These are phyloP conservation scores for Osmerus eperlanus DNA, from an alignment of 2,113 vertebrate genomes.

Conservation along the genomic window DNA sequence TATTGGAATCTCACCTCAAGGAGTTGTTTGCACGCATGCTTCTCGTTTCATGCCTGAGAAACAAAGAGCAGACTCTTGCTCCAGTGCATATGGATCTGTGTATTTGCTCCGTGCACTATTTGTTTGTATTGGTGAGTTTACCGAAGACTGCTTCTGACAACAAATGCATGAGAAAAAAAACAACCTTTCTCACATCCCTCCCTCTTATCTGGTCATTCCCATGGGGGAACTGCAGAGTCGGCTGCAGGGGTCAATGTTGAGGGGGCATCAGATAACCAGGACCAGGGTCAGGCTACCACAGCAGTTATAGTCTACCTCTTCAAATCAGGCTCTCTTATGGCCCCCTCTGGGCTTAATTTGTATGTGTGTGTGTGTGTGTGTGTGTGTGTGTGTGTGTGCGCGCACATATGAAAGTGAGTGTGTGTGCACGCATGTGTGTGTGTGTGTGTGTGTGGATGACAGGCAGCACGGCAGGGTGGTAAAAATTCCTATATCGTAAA, in stretches of 20 bases:
- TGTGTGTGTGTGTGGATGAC: constrained; percentile 1
- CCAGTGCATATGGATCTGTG: not conserved
- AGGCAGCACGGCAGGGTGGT: not conserved
- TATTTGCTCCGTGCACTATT: constrained; percentile 14
- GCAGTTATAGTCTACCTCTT: constrained; percentile 48
- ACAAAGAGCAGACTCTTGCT: not conserved
- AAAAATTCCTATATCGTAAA: constrained; percentile 23
- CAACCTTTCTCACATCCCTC: constrained; percentile 38
- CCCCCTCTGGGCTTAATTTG: not conserved
- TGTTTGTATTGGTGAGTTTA: constrained; percentile 45
- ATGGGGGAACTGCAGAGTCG: constrained; percentile 37
- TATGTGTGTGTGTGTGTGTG: not conserved
- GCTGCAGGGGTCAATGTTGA: constrained; percentile 58
- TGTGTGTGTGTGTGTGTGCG: not conserved
- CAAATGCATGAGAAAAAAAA: constrained; percentile 28
- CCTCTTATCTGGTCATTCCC: constrained; percentile 34
- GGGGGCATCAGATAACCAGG: constrained; percentile 67
- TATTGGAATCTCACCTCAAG: constrained; percentile 51
- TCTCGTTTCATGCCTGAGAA: constrained; percentile 6
- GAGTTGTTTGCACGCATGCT: constrained; percentile 13
- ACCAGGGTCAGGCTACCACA: constrained; percentile 54
- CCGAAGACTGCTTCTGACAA: constrained; percentile 39
- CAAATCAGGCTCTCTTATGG: constrained; percentile 6
- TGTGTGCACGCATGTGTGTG: not conserved
- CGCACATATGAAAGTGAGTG: not conserved